Conservation (phyloP, 2,113 vertebrate species). For the Crypturellus undulatus region DNA sequence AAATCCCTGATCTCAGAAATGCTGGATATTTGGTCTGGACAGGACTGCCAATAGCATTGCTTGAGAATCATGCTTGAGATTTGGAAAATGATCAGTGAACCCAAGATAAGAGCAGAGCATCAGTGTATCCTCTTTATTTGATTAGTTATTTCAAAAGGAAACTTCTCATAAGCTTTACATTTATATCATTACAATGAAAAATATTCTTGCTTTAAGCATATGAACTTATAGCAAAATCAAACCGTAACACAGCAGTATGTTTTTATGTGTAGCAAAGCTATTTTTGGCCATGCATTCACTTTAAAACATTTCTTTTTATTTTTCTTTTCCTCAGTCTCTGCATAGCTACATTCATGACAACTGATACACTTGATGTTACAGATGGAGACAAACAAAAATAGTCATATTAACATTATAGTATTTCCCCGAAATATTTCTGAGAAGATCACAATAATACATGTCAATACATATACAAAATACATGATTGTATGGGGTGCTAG, state of each 20-base stretch:
- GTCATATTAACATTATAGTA: background rate
- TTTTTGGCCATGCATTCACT: background rate
- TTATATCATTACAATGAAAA: background rate
- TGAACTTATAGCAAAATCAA: background rate
- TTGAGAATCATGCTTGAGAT: background rate
- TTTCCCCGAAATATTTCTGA: constrained; percentile 10
- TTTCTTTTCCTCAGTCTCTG: background rate
- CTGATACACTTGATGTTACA: background rate
- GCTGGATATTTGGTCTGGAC: background rate
- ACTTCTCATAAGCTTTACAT: background rate
- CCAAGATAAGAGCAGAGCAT: rapidly evolving
- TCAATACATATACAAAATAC: constrained; percentile 48
- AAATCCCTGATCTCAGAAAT: background rate
- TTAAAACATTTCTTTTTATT: background rate
- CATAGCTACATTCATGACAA: background rate
- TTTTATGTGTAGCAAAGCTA: background rate
- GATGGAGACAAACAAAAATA: background rate
- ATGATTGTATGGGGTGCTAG: constrained; percentile 9
- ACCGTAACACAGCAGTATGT: background rate
- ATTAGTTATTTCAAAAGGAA: background rate
- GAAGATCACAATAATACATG: background rate
- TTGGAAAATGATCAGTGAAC: background rate
- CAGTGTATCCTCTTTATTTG: background rate
- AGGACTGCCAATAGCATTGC: background rate
- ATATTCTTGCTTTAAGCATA: background rate